phyloP scores from a whole-genome alignment of 2,797 vertebrate species.

The Cyprinodon diabolis region DNA sequence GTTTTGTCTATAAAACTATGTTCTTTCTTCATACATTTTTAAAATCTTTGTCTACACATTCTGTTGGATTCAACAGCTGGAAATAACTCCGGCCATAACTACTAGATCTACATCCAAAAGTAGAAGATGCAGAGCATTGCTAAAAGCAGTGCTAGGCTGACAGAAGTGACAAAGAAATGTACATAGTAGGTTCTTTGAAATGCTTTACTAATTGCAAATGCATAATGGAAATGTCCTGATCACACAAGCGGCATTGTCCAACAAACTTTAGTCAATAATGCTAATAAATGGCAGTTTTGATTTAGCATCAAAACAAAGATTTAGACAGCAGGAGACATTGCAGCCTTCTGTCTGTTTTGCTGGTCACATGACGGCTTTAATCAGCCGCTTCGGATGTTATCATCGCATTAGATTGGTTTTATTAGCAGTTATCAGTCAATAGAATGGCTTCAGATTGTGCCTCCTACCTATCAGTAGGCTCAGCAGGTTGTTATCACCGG shows the following conservation, averaged over 20 bases:
- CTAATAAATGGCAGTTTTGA: not conserved
- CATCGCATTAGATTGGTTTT: no score
- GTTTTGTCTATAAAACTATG: not conserved
- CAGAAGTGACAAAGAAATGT: not conserved
- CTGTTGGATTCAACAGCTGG: not conserved
- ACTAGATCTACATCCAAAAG: not conserved
- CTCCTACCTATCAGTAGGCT: no score
- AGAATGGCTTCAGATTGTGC: no score
- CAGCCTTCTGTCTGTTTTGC: not conserved
- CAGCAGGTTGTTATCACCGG: no score
- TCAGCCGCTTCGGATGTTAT: no score
- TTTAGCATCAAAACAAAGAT: not conserved
- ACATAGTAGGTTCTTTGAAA: not conserved
- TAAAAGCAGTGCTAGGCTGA: not conserved
- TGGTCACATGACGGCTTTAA: not conserved
- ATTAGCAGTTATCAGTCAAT: no score
- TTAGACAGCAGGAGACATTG: not conserved
- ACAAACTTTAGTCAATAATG: not conserved
- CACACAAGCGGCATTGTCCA: no score
- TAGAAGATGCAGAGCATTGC: not conserved
- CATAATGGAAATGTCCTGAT: no score
- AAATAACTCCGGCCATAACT: not conserved
- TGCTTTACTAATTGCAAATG: not conserved
- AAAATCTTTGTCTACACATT: not conserved
- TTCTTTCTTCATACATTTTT: not conserved